Conservation (phyloP, 2,888 invertebrate species). For the Phengaris alcon region DNA sequence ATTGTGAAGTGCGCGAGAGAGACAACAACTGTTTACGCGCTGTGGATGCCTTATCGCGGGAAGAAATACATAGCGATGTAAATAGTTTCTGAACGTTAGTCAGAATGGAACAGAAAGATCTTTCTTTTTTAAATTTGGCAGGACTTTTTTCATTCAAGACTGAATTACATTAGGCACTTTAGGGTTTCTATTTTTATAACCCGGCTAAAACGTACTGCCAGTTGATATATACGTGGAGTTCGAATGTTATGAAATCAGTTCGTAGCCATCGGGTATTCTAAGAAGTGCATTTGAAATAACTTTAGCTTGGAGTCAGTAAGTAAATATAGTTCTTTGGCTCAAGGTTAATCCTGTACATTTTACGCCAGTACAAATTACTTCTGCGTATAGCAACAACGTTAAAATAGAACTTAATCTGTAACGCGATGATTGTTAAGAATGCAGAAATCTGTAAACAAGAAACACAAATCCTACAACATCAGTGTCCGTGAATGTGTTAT, state of each 20-base stretch:
- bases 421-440: neutral
- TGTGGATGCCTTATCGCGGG: slow-evolving; percentile 70
- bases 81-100: slow-evolving; percentile 70
- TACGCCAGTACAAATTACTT: neutral
- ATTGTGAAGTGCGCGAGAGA: slow-evolving; percentile 53
- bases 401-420: neutral
- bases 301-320: slow-evolving; percentile 27
- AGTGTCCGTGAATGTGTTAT: no score
- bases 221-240: slow-evolving; percentile 9
- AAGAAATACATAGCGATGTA: slow-evolving; percentile 69
- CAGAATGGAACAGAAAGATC: slow-evolving; percentile 67
- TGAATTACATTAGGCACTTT: slow-evolving; percentile 44
- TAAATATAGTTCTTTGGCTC: slow-evolving; percentile 32
- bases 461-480: neutral
- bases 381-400: neutral
- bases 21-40: slow-evolving; percentile 54
- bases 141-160: slow-evolving; percentile 62
- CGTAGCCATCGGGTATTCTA: slow-evolving; percentile 26
- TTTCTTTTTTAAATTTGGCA: slow-evolving; percentile 71
- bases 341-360: slow-evolving; percentile 32
- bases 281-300: slow-evolving; percentile 32
- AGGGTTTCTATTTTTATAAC: slow-evolving; percentile 63
- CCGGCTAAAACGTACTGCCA: slow-evolving; percentile 15
- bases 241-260: slow-evolving; percentile 19
- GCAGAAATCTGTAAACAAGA: neutral